Evolutionary conservation across 2,797 vertebrate species (phyloP), one percentile per base, ranked within the genome.

Genomic region (Pteronotus mesoamericanus): DNA sequence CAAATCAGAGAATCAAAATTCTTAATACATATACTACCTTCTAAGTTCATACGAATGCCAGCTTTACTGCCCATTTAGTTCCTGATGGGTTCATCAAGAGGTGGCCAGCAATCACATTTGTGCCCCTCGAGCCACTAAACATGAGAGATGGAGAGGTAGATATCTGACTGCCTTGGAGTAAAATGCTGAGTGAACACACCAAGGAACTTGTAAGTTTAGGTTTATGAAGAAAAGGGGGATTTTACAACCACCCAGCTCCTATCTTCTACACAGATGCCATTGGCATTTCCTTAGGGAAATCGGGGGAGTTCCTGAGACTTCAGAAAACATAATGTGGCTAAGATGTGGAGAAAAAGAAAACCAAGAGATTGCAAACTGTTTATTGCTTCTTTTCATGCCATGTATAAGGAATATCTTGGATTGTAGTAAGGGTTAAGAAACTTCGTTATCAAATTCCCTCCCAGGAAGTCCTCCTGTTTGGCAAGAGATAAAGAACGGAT

Each of bases 31-130:
- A 29, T 19, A 5, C 22, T 61, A 11, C 16, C 32, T 92, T 66
- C 39, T 69, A 61, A 77, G 9, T 78, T 78, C 34, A 74, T 24
- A 32, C 2, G 26, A 19, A 55, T 21, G 0, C 3, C 32, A 72
- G 18, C 2, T 34, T 88, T 64, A 59, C 5, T 0, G 4, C 24
- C 21, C 32, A 9, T 1, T 26, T 72, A 34, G 51, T 26, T 51
- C 3, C 11, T 91, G 5, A 34, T 26, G 2, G 2, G 15, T 4
- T 74, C 19, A 6, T 75, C 32, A 87, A 37, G 6, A n/a, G 2
- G 10, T 21, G 1, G 1, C 3, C 2, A 51, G 24, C 16, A 44
- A 29, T 2, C 5, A 3, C 5, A 4, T 32, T 15, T 82, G 10
- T n/a, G 7, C 2, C 29, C 9, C 8, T 2, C 24, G 37, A 61